Percentiles rank a stretch among this genome's conserved stretches.
These are phyloP conservation scores for Drosophila kuntzei DNA, from an alignment of 2,888 invertebrate species.

Conservation along the genomic window DNA sequence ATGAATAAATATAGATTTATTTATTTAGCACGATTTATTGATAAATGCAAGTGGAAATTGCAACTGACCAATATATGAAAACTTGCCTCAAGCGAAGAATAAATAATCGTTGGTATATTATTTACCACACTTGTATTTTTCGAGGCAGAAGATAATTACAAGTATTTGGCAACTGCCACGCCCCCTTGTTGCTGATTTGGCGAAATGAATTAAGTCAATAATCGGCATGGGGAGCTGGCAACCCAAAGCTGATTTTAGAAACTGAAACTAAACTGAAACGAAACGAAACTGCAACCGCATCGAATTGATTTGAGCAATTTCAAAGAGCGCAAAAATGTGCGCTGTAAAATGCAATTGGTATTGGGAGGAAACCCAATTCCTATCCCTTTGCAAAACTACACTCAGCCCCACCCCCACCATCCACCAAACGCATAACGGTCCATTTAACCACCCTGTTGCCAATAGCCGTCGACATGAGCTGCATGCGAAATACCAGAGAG, in stretches of 20 bases:
- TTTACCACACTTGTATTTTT: constrained; percentile 5
- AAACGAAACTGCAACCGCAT: constrained; percentile 66
- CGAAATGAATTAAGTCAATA: constrained; percentile 68
- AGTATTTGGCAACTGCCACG: constrained; percentile 12
- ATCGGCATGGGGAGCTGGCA: constrained; percentile 13
- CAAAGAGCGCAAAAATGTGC: constrained; percentile 63
- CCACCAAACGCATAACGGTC: constrained; percentile 4
- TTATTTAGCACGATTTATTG: neutral
- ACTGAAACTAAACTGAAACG: constrained; percentile 37
- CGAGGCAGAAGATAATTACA: constrained; percentile 8
- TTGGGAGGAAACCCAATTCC: constrained; percentile 14
- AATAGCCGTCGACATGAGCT: constrained; percentile 42
- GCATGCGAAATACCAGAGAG: constrained; percentile 61
- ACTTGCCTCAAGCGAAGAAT: neutral
- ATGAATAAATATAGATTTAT: neutral
- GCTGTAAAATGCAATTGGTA: constrained; percentile 71
- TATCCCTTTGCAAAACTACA: neutral
- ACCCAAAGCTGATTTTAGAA: constrained; percentile 50
- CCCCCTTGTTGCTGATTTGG: constrained; percentile 42
- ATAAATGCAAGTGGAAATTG: neutral
- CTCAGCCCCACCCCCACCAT: neutral
- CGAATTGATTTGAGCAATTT: constrained; percentile 77
- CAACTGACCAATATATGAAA: neutral
- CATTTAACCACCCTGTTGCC: constrained; percentile 12
- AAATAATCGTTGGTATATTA: constrained; percentile 11